Evolutionary conservation across 2,888 invertebrate species (phyloP).

Genomic region (Lepetodrilus schrolli): DNA sequence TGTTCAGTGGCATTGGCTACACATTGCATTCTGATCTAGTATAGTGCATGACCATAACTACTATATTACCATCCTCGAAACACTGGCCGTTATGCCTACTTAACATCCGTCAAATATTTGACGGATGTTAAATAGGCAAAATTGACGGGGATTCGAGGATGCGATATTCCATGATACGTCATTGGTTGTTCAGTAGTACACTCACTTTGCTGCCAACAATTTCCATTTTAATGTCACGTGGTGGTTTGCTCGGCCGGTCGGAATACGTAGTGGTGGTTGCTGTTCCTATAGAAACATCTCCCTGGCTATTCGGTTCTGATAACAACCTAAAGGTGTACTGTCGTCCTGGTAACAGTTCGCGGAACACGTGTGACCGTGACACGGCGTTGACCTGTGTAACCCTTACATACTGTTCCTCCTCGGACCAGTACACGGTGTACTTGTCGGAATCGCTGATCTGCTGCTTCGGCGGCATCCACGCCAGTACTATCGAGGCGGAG

Average conservation of each 20-base stretch:
- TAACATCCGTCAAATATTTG: too few relatives aligned
- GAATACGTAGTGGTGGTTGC: conserved; percentile 25
- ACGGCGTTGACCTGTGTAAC: conserved; percentile 32
- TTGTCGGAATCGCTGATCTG: conserved; percentile 34
- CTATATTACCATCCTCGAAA: too few relatives aligned
- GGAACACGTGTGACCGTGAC: conserved; percentile 31
- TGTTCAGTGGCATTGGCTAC: too few relatives aligned
- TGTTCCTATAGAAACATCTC: conserved; percentile 29
- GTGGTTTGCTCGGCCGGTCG: conserved; percentile 35
- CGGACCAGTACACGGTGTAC: conserved; percentile 37
- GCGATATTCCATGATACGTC: too few relatives aligned
- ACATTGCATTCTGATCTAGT: too few relatives aligned
- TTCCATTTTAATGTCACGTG: conserved; percentile 27
- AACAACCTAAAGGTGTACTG: conserved; percentile 40
- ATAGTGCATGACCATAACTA: too few relatives aligned
- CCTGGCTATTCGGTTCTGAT: conserved; percentile 31
- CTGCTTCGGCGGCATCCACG: conserved; percentile 39
- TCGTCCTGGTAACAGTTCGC: conserved; percentile 34
- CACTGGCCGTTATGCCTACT: too few relatives aligned
- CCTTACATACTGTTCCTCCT: conserved; percentile 28
- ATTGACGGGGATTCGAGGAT: too few relatives aligned
- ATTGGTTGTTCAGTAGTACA: not conserved
- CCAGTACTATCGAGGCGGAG: conserved; percentile 35
- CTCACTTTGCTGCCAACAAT: too few relatives aligned
- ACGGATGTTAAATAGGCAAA: too few relatives aligned